Evolutionary conservation across 2,888 invertebrate species (phyloP), one percentile per base, ranked within the genome.

Genomic region (Chaetoderma sp.): DNA sequence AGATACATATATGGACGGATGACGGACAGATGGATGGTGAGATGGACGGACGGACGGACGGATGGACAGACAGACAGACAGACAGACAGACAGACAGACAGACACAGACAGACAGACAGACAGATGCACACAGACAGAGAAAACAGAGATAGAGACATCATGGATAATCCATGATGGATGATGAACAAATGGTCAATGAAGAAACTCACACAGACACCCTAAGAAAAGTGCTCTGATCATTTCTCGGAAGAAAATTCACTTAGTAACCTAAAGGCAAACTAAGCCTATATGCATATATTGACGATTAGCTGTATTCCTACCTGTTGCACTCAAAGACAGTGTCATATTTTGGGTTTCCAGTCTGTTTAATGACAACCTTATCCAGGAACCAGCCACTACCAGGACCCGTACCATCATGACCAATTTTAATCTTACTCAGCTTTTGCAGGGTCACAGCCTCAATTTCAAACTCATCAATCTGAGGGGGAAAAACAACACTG

Each of bases 311-410:
- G n/a, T 27, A 25, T 10, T 18, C 63, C 62, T 70, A 84, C 83
- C 83, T 74, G 62, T 81, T 77, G 64, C 85, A 85, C 33, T 78
- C 77, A 70, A 86, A 86, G 30, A 74, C 74, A 13, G 71, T 74
- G 57, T 77, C 75, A 60, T 75, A 74, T 61, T 80, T 76, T 13
- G 67, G 65, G 30, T 74, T 68, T 16, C 79, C 80, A 6, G 76
- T 67, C 42, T 76, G 78, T 59, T 74, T 77, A 25, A 85, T 73
- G 4, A 83, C 72, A 13, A 86, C 82, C 63, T 83, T 84, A 65
- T 85, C 84, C 18, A 86, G 77, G 68, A 80, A 86, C 86, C 86
- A 86, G 27, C 86, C 86, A 50, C 79, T 75, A 1, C 86, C 86
- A 4, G 79, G 62, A 21, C 78, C 75, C 49, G 74, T 79, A 10